phyloP scores from a whole-genome alignment of 2,888 invertebrate genomes.

The Mystacides longicornis region DNA sequence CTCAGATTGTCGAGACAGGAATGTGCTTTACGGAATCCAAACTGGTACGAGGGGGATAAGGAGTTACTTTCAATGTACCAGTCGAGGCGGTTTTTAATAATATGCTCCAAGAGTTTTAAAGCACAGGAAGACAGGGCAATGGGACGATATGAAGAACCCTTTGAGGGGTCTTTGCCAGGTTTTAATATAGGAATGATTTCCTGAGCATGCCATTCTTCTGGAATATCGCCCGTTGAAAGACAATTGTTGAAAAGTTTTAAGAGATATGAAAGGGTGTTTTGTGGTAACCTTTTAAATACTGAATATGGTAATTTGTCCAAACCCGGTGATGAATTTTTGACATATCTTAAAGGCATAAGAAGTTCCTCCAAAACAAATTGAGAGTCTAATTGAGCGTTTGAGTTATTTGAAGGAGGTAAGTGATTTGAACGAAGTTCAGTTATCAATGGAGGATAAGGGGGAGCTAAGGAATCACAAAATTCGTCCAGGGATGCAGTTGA shows the following conservation, averaged over 20 bases:
- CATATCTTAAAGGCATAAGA: neutral
- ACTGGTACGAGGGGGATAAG: neutral
- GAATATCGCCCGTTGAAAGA: neutral
- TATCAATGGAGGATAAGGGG: neutral
- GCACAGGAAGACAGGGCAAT: neutral
- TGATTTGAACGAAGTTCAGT: neutral
- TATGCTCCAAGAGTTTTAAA: neutral
- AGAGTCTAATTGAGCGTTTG: neutral
- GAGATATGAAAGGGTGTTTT: neutral
- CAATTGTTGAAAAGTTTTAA: neutral
- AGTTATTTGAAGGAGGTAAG: neutral
- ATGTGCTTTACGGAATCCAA: neutral
- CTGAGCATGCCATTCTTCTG: neutral
- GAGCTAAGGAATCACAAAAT: neutral
- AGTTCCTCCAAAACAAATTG: neutral
- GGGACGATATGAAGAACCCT: neutral
- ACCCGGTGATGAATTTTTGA: neutral
- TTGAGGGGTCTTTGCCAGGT: neutral
- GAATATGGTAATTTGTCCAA: neutral
- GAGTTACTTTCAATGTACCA: neutral
- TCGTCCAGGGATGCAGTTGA: neutral
- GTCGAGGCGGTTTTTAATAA: neutral
- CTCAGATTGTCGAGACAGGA: neutral
- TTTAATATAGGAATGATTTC: neutral
- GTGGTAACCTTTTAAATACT: neutral